A percentile compares a stretch with the other conserved stretches of the same genome.
Conservation (phyloP, 2,888 invertebrate species). For the Ochropleura plecta region DNA sequence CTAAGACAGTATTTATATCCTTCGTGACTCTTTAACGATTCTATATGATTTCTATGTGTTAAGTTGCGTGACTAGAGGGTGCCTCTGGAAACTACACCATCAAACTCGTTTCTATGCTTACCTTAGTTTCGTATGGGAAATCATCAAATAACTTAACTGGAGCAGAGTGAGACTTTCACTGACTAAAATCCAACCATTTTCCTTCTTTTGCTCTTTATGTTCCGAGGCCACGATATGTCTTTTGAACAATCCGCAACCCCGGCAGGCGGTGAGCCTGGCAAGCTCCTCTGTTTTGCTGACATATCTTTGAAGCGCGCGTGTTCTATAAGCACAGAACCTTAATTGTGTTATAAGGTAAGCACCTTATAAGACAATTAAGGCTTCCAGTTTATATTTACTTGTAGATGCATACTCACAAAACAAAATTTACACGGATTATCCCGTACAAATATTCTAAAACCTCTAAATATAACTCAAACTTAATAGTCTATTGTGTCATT, state of each 20-base stretch:
- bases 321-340: too few relatives aligned
- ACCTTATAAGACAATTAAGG: slow-evolving; percentile 4
- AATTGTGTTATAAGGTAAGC: neutral
- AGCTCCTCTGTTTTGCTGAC: too few relatives aligned
- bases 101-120: slow-evolving; percentile 28
- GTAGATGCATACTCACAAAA: slow-evolving; percentile 4
- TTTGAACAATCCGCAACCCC: too few relatives aligned
- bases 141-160: too few relatives aligned
- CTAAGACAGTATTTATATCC: slow-evolving; percentile 46
- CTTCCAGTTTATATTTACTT: slow-evolving; percentile 14
- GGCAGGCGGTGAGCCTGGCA: too few relatives aligned
- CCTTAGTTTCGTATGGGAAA: neutral
- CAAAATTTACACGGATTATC: neutral
- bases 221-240: too few relatives aligned
- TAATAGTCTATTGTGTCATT: neutral
- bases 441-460: neutral
- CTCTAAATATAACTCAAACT: neutral
- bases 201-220: too few relatives aligned
- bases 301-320: too few relatives aligned
- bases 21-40: slow-evolving; percentile 58
- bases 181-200: too few relatives aligned
- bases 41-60: slow-evolving; percentile 59
- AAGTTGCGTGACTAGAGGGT: slow-evolving; percentile 59
- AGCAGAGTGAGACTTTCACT: too few relatives aligned
- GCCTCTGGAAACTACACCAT: slow-evolving; percentile 62